Base-by-base conservation (phyloP, 2,113 vertebrate genomes). In the Xiphophorus maculatus region DNA sequence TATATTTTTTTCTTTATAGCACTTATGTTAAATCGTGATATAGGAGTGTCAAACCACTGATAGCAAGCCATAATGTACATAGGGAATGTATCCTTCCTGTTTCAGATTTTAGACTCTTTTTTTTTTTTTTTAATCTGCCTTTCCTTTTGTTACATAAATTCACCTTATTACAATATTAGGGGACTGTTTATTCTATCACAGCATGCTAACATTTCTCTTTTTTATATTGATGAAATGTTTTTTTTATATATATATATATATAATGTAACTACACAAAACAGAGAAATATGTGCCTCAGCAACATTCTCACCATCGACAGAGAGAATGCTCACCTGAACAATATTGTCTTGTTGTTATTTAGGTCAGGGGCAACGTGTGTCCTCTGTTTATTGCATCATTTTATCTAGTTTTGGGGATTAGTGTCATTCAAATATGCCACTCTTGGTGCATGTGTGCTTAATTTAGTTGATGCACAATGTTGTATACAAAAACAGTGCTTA, bases 241-340 rank as follows among this genome's bases (percentile, higher is more conserved):
- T 70, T 75, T 62, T 83, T 33, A 33, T 32, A 33, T 33, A 33
- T 33, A 6, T 7, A 6, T 7, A 33, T 74, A 74, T 75, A 30
- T 76, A 58, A 58, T n/a, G 17, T 66, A 77, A n/a, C 48, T 28
- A 76, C 60, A 70, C 27, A 83, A 68, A 42, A 75, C 48, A 74
- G 51, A 83, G 37, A 63, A 90, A 84, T 17, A 91, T 84, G 92
- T 93, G 92, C 92, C 92, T 92, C 86, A 75, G 79, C 67, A 79
- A 77, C 77, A 82, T 81, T 81, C 76, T 88, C 79, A 71, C 68
- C 83, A 54, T 77, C 5, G 76, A 90, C 77, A 84, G 29, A 90
- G 77, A 77, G 81, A 88, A 83, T 84, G 89, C 71, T 87, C 67
- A 85, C 76, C 82, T 85, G 69, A 76, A 80, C 40, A 66, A 64